A percentile compares a stretch with the other conserved stretches of the same genome.
phyloP scores from a whole-genome alignment of 2,888 invertebrate genomes.

The Tubiluchus corallicola region DNA sequence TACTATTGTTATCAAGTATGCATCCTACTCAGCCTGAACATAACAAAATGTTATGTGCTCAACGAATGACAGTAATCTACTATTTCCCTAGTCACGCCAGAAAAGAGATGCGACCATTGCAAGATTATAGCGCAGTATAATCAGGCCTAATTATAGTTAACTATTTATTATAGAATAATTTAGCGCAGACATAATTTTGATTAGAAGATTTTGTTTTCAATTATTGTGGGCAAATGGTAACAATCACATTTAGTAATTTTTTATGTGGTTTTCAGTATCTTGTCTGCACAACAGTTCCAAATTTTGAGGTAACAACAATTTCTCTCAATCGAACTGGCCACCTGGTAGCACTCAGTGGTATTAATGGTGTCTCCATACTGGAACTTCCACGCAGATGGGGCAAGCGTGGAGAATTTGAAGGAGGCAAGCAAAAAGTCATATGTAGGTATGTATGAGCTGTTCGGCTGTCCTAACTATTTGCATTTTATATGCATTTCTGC shows the following conservation, averaged over 20 bases:
- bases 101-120: no score
- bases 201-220: conserved; percentile 5
- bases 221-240: no score
- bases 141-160: no score
- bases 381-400: conserved; percentile 54
- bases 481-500: no score
- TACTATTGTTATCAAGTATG: no score
- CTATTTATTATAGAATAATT: not conserved
- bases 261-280: conserved; percentile 40
- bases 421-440: conserved; percentile 44
- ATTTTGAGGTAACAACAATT: conserved; percentile 47
- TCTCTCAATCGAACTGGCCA: conserved; percentile 44
- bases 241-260: no score
- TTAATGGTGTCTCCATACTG: conserved; percentile 45
- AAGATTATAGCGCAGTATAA: no score
- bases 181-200: not conserved
- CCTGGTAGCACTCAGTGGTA: conserved; percentile 47
- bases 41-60: no score
- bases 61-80: no score
- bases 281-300: conserved; percentile 44
- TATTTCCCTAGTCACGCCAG: no score
- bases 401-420: conserved; percentile 41
- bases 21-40: no score
- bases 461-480: no score
- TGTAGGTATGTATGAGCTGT: conserved; percentile 56